Base-by-base conservation (phyloP, 2,888 invertebrate species). In the Apeira syringaria region DNA sequence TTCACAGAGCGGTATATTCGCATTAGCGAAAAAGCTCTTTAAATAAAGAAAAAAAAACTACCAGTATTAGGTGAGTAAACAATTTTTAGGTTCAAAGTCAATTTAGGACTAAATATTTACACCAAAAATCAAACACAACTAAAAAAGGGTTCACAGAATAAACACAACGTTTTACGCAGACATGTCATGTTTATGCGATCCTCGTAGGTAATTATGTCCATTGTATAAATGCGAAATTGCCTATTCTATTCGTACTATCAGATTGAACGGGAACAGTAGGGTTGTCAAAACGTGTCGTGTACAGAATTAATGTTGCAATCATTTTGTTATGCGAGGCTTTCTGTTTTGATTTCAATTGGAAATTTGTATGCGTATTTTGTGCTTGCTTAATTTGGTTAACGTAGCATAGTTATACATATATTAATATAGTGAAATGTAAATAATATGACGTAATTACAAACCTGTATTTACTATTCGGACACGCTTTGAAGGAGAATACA, bases 211-310 rank as follows among this genome's bases (percentile, higher is more conserved):
- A 36, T 36, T 31, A 42, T 42, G 36, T 37, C 34, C 34, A 54
- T 53, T 51, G 56, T 58, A 47, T 39, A 49, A 53, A 56, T 56
- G 40, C 46, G 51, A 53, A 58, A 62, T 62, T 53, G 62, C 47
- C 59, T 54, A 56, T 61, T 59, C 48, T 50, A 48, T 53, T 55
- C 44, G 22, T 5, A 40, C 24, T 55, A 64, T 61, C 61, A 40
- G 61, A 61, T 64, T 43, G 49, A 31, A 36, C 39, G 56, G 35
- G 50, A 51, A 41, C 30, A 30, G 26, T 31, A 57, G 50, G 56
- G 57, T 37, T 52, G 57, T 46, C 54, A 37, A 42, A 27, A 45
- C 29, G 31, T 35, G 30, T 44, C 32, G 27, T 15, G 26, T 6
- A 17, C 35, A 9, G 31, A 45, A 48, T 48, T 46, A 43, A 52